Evolutionary conservation across 2,888 invertebrate species (phyloP).

Genomic region (Petrolisthes cinctipes): DNA sequence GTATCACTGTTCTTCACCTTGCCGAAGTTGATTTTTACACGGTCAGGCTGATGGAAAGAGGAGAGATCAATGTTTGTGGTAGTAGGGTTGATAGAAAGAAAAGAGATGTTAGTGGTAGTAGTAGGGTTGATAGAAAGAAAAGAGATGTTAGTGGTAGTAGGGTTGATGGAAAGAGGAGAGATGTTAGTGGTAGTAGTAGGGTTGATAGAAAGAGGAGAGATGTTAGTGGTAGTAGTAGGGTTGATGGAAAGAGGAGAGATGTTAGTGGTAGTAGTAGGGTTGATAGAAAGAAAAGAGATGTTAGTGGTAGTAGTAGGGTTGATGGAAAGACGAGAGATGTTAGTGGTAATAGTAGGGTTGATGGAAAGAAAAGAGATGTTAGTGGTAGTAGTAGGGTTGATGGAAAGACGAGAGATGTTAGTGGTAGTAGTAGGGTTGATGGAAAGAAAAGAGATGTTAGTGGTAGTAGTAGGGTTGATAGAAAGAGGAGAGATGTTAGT

Average conservation of each 20-base stretch:
- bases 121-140: too few species aligned
- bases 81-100: neutral
- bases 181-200: neutral
- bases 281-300: neutral
- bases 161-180: neutral
- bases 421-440: too few species aligned
- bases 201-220: neutral
- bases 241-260: neutral
- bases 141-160: neutral
- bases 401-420: too few species aligned
- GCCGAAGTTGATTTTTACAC: constrained; percentile 55
- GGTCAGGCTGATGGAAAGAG: constrained; percentile 43
- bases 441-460: too few species aligned
- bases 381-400: too few species aligned
- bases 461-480: too few species aligned
- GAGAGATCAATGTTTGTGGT: neutral
- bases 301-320: neutral
- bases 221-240: neutral
- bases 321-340: neutral
- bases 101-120: neutral
- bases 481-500: too few species aligned
- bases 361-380: too few species aligned
- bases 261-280: neutral
- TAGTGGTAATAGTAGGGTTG: neutral
- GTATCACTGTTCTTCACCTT: constrained; percentile 35